Evolutionary conservation across 2,113 vertebrate species (phyloP), one percentile per base, ranked within the genome.

Genomic region (Thunnus thynnus): DNA sequence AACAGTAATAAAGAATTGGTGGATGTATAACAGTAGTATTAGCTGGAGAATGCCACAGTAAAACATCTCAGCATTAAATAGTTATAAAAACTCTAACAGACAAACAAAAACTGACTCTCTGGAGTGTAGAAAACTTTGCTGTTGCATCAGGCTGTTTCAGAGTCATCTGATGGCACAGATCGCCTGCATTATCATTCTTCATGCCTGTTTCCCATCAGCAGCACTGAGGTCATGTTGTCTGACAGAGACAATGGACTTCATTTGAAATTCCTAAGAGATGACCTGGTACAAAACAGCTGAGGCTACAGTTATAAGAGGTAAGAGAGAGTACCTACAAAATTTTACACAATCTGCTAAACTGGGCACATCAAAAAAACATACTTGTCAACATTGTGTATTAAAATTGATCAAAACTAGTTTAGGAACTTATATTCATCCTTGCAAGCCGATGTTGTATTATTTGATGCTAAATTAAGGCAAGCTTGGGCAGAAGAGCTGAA

Each of bases 221-320:
- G 22, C 79, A 92, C 86, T 90, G 87, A 88, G 83, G 61, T 62
- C 13, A 47, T n/a, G 13, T 89, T 93, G 90, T 93, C 48, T 73
- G 58, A 75, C 55, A 14, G 46, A 51, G 73, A 91, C 74, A 80
- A 74, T 62, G n/a, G 4, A 9, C 64, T 80, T 77, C 12, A 83
- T 77, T 69, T 54, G 41, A 55, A 72, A 92, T 90, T 91, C 52
- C 71, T 52, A 4, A 67, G 41, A 62, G 60, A 89, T 87, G 64
- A 77, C 46, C 68, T 41, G 55, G 58, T 77, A 66, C 10, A 47
- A 44, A 76, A 78, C 25, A 44, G 51, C 44, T 55, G 57, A 5
- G 10, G 14, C 68, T 18, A 50, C 7, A 50, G 22, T 46, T 67
- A 27, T 13, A 25, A 56, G 44, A 30, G 0, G 3, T 36, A 13